Percentiles rank a stretch among this genome's conserved stretches.
Evolutionary conservation across 2,888 invertebrate species (phyloP).

Genomic region (Alloplasta piceator): DNA sequence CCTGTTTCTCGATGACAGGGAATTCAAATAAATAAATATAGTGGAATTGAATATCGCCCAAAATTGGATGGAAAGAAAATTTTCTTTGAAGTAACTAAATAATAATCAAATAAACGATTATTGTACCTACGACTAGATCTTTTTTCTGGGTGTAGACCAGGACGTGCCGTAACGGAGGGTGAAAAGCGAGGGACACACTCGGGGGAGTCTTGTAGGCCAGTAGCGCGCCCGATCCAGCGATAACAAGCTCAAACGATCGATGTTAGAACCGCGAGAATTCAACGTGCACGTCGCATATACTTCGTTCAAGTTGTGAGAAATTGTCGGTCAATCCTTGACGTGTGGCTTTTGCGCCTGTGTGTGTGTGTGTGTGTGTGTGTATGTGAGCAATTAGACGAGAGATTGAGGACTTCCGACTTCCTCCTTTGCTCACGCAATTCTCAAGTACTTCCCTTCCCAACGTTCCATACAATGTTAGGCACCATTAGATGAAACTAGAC

Average conservation of each 20-base stretch:
- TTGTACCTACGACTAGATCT: too few species aligned
- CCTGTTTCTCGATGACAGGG: too few species aligned
- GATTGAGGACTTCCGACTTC: conserved; percentile 67
- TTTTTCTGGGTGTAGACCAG: too few species aligned
- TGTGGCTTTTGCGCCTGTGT: conserved; percentile 1
- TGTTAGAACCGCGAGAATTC: conserved; percentile 55
- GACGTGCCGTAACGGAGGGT: not conserved
- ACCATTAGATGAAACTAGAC: too few species aligned
- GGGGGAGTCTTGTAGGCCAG: conserved; percentile 35
- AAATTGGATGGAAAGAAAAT: too few species aligned
- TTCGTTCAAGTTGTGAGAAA: conserved; percentile 49
- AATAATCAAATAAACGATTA: too few species aligned
- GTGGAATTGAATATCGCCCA: too few species aligned
- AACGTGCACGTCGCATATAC: conserved; percentile 20
- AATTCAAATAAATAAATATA: too few species aligned
- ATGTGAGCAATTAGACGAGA: conserved; percentile 62
- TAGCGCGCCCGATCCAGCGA: conserved; percentile 57
- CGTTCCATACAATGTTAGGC: too few species aligned
- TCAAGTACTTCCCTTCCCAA: conserved; percentile 4
- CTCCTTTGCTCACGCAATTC: conserved; percentile 63
- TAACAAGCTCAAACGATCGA: conserved; percentile 69
- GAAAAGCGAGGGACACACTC: conserved; percentile 2
- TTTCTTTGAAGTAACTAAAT: too few species aligned
- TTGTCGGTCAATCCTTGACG: conserved; percentile 25
- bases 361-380: not conserved